phyloP scores from a whole-genome alignment of 2,797 vertebrate genomes.

The Botia almorhae region DNA sequence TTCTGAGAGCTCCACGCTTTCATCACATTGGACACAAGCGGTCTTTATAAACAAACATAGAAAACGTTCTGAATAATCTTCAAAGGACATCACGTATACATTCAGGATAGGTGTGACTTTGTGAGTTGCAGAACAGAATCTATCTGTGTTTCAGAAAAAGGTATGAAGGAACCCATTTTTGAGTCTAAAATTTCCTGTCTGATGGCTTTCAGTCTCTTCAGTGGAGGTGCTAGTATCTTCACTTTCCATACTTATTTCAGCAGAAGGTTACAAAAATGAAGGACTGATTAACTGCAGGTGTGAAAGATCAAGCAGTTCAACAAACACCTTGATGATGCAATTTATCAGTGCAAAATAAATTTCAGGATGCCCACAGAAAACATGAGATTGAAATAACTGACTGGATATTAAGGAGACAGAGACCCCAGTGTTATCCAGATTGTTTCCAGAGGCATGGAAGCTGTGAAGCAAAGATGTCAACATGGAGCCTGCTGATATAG shows the following conservation, averaged over 20 bases:
- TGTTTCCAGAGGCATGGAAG: constrained; percentile 48
- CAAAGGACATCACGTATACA: constrained; percentile 80
- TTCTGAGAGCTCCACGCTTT: constrained; percentile 56
- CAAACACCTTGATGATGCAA: constrained; percentile 69
- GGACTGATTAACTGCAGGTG: constrained; percentile 51
- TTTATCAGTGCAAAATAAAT: constrained; percentile 82
- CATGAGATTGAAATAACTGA: constrained; percentile 78
- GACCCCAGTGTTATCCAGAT: constrained; percentile 58
- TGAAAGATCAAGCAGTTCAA: constrained; percentile 65
- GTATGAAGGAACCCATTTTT: constrained; percentile 63
- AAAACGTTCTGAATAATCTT: constrained; percentile 80
- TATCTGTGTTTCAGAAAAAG: constrained; percentile 72
- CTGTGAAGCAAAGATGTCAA: constrained; percentile 72
- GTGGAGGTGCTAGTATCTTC: constrained; percentile 46
- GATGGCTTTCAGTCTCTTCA: constrained; percentile 73
- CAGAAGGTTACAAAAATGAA: constrained; percentile 66
- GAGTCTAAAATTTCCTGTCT: constrained; percentile 74
- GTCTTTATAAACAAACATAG: constrained; percentile 81
- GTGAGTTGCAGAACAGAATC: constrained; percentile 72
- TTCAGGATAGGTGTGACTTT: constrained; percentile 79
- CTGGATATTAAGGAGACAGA: constrained; percentile 78
- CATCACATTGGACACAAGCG: constrained; percentile 65
- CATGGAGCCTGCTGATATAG: constrained; percentile 76
- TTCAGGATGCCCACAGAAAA: constrained; percentile 83
- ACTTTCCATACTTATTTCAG: constrained; percentile 23